Evolutionary conservation across 2,113 vertebrate species (phyloP).

Genomic region (Sorex araneus): DNA sequence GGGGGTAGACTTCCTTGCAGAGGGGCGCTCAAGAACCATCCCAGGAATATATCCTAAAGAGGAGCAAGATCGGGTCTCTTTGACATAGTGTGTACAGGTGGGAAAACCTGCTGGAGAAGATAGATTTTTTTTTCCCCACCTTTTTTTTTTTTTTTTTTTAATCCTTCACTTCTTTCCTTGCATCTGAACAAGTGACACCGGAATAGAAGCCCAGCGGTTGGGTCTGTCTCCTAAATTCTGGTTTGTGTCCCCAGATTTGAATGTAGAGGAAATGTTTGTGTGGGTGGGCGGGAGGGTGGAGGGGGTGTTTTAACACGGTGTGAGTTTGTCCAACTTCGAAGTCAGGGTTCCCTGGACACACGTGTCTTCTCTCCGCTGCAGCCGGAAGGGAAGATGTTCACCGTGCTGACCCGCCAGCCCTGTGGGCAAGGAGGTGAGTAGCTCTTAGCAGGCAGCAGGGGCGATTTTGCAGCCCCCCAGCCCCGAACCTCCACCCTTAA

Average conservation of each 20-base stretch:
- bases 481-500: accelerated
- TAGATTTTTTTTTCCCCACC: background rate
- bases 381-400: conserved; percentile 72
- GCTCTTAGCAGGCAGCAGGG: background rate
- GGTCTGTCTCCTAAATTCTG: background rate
- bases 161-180: background rate
- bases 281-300: too few relatives aligned
- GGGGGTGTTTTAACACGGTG: background rate
- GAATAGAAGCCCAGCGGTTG: background rate
- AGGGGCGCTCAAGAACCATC: background rate
- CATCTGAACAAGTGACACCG: background rate
- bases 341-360: background rate
- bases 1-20: background rate
- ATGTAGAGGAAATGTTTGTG: background rate
- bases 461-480: background rate
- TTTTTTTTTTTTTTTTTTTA: background rate
- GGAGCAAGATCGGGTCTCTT: too few relatives aligned
- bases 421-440: conserved; percentile 83
- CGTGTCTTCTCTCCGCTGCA: conserved; percentile 31
- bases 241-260: background rate
- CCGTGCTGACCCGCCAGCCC: conserved; percentile 12
- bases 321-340: background rate
- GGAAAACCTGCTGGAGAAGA: background rate
- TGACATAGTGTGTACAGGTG: background rate
- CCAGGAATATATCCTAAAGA: too few relatives aligned